Conservation (phyloP, 2,888 invertebrate species). For the Himalopsyche kuldschensis region DNA sequence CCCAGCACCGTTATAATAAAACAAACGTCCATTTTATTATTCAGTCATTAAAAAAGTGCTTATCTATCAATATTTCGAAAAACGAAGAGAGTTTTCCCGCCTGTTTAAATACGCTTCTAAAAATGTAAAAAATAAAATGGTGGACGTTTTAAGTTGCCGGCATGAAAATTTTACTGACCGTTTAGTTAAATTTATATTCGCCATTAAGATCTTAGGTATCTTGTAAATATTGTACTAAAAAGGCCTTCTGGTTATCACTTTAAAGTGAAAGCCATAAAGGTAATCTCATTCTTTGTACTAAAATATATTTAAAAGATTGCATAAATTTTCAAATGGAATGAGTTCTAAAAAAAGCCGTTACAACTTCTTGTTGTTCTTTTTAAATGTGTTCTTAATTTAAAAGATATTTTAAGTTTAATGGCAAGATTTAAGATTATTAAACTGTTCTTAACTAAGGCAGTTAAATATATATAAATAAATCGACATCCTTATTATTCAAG, state of each 20-base stretch:
- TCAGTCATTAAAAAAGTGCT: no score
- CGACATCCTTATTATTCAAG: no score
- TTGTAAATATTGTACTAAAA: slow-evolving; percentile 20
- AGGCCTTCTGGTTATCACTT: slow-evolving; percentile 9
- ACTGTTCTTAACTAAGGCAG: no score
- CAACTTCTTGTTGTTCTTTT: neutral
- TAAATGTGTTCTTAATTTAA: neutral
- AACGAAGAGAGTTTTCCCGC: no score
- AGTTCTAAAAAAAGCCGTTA: neutral
- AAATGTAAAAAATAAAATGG: neutral
- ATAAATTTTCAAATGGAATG: neutral
- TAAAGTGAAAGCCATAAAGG: neutral
- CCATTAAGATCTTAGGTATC: slow-evolving; percentile 18
- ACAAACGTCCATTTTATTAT: no score
- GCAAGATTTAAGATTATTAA: no score
- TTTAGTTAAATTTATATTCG: slow-evolving; percentile 11
- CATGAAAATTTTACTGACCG: slow-evolving; percentile 20
- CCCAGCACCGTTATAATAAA: no score
- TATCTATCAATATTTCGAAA: no score
- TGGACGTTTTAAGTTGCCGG: neutral
- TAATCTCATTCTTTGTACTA: neutral
- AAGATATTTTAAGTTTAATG: neutral
- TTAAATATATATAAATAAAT: no score
- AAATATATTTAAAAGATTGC: neutral
- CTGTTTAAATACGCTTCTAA: neutral